Evolutionary conservation across 2,888 invertebrate species (phyloP).

Genomic region (Gnatocerus cornutus): DNA sequence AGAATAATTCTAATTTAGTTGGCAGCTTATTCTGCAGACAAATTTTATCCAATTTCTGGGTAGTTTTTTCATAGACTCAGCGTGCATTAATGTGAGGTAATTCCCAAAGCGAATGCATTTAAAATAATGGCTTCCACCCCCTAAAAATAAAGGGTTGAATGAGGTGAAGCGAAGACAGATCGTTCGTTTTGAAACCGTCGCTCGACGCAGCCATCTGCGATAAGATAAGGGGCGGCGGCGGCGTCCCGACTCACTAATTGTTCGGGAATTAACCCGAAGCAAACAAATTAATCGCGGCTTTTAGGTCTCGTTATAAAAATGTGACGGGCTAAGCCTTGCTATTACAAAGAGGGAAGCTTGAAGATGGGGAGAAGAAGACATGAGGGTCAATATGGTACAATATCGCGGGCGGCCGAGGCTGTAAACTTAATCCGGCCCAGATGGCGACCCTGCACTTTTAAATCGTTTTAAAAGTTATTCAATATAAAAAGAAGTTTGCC

Average conservation of each 20-base stretch:
- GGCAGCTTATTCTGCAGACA: no score
- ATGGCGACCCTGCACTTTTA: constrained; percentile 70
- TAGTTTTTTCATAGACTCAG: not conserved
- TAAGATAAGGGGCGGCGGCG: constrained; percentile 58
- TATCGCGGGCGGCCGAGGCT: constrained; percentile 64
- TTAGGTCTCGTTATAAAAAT: constrained; percentile 68
- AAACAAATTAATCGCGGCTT: constrained; percentile 70
- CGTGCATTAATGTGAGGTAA: not conserved
- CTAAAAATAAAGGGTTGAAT: constrained; percentile 8
- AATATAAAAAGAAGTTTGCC: constrained; percentile 71
- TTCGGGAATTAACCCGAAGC: constrained; percentile 68
- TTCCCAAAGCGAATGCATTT: not conserved
- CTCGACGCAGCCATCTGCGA: constrained; percentile 44
- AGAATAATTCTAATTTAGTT: constrained; percentile 18
- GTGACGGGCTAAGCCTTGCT: constrained; percentile 64
- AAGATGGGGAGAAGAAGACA: constrained; percentile 50
- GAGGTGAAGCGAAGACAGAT: constrained; percentile 29
- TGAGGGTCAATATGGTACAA: constrained; percentile 62
- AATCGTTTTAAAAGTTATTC: constrained; percentile 72
- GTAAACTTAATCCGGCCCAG: constrained; percentile 71
- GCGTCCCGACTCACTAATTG: constrained; percentile 65
- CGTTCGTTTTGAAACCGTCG: constrained; percentile 23
- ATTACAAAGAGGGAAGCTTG: constrained; percentile 49
- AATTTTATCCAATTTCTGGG: no score
- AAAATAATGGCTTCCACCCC: not conserved